Evolutionary conservation across 2,113 vertebrate species (phyloP).

Genomic region (Gila orcuttii): DNA sequence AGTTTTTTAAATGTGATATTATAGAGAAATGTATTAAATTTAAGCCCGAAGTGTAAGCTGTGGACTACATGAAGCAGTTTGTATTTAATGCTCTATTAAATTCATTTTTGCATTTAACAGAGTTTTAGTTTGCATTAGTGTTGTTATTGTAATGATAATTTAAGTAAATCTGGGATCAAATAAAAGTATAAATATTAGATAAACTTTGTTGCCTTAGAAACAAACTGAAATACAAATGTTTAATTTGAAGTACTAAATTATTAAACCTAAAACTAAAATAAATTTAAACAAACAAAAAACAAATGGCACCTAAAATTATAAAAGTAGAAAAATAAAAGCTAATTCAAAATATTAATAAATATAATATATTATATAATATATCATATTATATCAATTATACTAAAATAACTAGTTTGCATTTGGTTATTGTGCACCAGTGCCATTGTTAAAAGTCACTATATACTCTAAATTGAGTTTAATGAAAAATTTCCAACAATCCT

Average conservation of each 20-base stretch:
- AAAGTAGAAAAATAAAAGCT: background rate
- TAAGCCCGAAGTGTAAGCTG: constrained; percentile 89
- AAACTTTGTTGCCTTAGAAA: background rate
- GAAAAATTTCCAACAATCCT: background rate
- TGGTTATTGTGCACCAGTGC: background rate
- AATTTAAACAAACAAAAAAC: background rate
- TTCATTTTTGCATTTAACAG: constrained; percentile 84
- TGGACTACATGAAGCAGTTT: constrained; percentile 85
- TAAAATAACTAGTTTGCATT: background rate
- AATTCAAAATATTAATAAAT: background rate
- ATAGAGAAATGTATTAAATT: background rate
- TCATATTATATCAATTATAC: background rate
- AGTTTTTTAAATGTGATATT: background rate
- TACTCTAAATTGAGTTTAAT: constrained; percentile 61
- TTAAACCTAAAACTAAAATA: background rate
- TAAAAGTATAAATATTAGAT: background rate
- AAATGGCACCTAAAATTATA: background rate
- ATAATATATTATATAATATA: background rate
- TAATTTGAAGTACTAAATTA: background rate
- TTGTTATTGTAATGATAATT: constrained; percentile 73
- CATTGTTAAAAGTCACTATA: constrained; percentile 78
- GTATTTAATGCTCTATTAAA: constrained; percentile 84
- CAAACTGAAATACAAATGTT: background rate
- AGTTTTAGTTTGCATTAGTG: constrained; percentile 80
- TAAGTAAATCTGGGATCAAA: background rate